These are phyloP conservation scores for Columba janthina DNA, from an alignment of 2,113 vertebrate genomes.

Conservation along the genomic window DNA sequence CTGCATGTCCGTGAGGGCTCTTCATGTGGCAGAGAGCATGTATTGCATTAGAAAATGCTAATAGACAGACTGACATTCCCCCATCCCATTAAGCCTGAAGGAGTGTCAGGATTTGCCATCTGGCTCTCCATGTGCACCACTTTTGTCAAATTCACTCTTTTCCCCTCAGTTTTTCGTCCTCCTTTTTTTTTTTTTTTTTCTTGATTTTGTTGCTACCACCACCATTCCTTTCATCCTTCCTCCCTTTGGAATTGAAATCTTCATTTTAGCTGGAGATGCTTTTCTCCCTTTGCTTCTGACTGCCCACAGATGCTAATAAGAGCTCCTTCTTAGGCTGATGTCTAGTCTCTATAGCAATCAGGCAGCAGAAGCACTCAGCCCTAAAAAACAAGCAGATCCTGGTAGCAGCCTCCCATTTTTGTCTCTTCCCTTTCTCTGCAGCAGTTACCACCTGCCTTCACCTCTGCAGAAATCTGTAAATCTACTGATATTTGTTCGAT, in stretches of 20 bases:
- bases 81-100: neutral
- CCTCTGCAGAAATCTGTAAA: neutral
- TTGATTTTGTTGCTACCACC: neutral
- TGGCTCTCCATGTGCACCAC: neutral
- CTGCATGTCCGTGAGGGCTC: neutral
- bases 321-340: constrained; percentile 27
- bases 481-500: neutral
- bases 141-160: neutral
- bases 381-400: neutral
- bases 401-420: neutral
- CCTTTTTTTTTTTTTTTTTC: neutral
- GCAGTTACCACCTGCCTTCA: neutral
- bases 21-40: neutral
- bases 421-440: neutral
- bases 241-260: constrained; percentile 11
- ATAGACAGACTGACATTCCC: neutral
- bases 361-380: constrained; percentile 23
- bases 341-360: constrained; percentile 59
- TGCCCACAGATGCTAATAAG: constrained; percentile 56
- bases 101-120: neutral
- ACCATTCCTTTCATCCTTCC: neutral
- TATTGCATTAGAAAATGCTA: neutral
- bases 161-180: neutral
- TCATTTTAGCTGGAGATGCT: neutral
- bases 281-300: constrained; percentile 21